Conservation (phyloP, 2,113 vertebrate genomes). For the Hippocampus guttulatus region DNA sequence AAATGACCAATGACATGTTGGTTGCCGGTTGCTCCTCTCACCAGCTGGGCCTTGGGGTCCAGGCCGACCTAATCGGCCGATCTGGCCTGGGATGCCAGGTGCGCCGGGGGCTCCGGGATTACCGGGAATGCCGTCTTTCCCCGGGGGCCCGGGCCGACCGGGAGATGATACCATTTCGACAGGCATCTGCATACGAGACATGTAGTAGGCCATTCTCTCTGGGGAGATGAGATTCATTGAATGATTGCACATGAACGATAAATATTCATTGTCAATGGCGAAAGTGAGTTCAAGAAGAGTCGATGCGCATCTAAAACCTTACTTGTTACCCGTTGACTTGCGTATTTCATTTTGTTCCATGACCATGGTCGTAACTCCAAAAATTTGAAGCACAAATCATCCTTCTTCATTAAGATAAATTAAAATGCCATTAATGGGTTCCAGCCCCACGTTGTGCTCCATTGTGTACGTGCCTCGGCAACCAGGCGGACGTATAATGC, state of each 20-base stretch:
- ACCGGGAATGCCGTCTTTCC: slow-evolving; percentile 84
- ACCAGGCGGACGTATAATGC: not conserved
- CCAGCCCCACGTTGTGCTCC: too few relatives aligned
- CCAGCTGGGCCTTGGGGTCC: slow-evolving; percentile 81
- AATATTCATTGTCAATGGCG: not conserved
- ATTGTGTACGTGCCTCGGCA: not conserved
- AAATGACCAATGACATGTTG: not conserved
- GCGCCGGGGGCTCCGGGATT: slow-evolving; percentile 77
- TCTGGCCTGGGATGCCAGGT: slow-evolving; percentile 84
- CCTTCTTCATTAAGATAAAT: not conserved
- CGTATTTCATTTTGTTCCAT: not conserved
- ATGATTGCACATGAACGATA: not conserved
- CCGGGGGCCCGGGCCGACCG: slow-evolving; percentile 85
- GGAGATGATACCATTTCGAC: slow-evolving; percentile 83
- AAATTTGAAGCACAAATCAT: not conserved
- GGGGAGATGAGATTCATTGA: slow-evolving; percentile 31
- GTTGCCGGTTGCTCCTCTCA: slow-evolving; percentile 41
- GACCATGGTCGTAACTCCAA: not conserved
- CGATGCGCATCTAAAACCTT: not conserved
- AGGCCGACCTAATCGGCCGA: slow-evolving; percentile 86
- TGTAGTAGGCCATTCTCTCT: slow-evolving; percentile 95
- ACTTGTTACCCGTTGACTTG: not conserved
- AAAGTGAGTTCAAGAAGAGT: not conserved
- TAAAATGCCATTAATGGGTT: not conserved
- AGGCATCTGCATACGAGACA: slow-evolving; percentile 85